Evolutionary conservation across 2,113 vertebrate species (phyloP).

Genomic region (Siniperca knerii): DNA sequence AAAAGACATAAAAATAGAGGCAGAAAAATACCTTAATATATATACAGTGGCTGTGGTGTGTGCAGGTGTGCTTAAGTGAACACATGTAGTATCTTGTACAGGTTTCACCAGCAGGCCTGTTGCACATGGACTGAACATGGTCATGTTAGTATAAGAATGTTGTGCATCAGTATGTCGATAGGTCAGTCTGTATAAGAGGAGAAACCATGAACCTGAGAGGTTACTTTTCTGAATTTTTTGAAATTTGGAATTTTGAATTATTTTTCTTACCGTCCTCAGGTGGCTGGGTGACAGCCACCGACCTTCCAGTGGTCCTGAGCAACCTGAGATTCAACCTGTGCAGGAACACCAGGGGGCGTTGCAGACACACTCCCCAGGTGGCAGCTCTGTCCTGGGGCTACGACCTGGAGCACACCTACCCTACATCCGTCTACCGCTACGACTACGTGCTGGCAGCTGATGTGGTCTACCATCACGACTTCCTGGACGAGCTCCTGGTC

Average conservation of each 20-base stretch:
- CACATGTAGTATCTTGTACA: neutral
- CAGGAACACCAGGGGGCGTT: conserved; percentile 85
- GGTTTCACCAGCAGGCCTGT: too few relatives aligned
- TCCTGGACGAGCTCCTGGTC: conserved; percentile 85
- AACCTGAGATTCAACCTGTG: conserved; percentile 89
- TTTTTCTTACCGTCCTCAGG: conserved; percentile 79
- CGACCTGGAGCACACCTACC: conserved; percentile 83
- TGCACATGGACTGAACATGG: neutral
- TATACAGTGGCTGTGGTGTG: too few relatives aligned
- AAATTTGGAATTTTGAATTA: neutral
- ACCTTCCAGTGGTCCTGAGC: conserved; percentile 87
- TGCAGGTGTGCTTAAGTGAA: too few relatives aligned
- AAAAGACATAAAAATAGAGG: neutral
- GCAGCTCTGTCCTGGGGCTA: conserved; percentile 88
- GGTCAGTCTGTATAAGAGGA: neutral
- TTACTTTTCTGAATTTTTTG: too few relatives aligned
- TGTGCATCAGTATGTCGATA: neutral
- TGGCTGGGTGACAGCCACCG: conserved; percentile 90
- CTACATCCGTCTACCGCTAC: conserved; percentile 83
- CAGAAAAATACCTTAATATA: neutral
- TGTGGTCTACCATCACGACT: conserved; percentile 91
- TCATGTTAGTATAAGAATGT: neutral
- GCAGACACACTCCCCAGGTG: conserved; percentile 86
- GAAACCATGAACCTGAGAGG: too few relatives aligned
- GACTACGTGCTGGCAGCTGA: conserved; percentile 92